Evolutionary conservation across 2,888 invertebrate genomes (phyloP).

Genomic region (Luperina testacea): DNA sequence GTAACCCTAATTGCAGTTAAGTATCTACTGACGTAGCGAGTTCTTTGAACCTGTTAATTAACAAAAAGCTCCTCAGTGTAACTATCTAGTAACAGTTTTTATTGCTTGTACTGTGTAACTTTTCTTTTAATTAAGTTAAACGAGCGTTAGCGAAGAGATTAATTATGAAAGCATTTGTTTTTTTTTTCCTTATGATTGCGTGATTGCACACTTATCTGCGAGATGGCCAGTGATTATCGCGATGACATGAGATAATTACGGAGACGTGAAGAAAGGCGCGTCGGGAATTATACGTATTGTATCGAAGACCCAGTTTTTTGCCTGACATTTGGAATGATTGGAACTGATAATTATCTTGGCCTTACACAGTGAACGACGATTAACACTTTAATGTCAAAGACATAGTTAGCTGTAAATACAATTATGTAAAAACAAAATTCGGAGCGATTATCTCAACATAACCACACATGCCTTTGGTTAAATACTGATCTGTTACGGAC

Average conservation of each 20-base stretch:
- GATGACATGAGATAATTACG: slow-evolving; percentile 66
- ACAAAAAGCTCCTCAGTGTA: slow-evolving; percentile 43
- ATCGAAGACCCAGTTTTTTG: slow-evolving; percentile 48
- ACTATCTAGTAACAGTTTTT: slow-evolving; percentile 23
- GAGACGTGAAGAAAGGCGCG: slow-evolving; percentile 55
- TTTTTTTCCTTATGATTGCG: slow-evolving; percentile 41
- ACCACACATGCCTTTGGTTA: neutral
- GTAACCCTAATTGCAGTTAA: slow-evolving; percentile 51
- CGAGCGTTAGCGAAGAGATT: slow-evolving; percentile 39
- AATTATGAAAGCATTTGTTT: slow-evolving; percentile 29
- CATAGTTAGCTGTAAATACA: slow-evolving; percentile 31
- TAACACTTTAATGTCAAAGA: slow-evolving; percentile 58
- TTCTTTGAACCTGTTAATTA: slow-evolving; percentile 61
- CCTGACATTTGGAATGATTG: slow-evolving; percentile 59
- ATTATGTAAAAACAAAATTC: slow-evolving; percentile 20
- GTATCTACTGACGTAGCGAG: slow-evolving; percentile 36
- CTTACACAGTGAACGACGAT: slow-evolving; percentile 33
- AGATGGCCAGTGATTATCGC: slow-evolving; percentile 63
- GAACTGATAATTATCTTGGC: slow-evolving; percentile 49
- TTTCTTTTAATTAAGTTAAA: slow-evolving; percentile 43
- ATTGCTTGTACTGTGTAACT: slow-evolving; percentile 24
- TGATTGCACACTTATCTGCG: slow-evolving; percentile 55
- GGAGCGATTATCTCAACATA: slow-evolving; percentile 8
- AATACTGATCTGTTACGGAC: slow-evolving; percentile 8
- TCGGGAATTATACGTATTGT: slow-evolving; percentile 61